Percentiles rank a stretch among this genome's conserved stretches.
phyloP scores from a whole-genome alignment of 2,888 invertebrate genomes.

The Pandemis corylana region DNA sequence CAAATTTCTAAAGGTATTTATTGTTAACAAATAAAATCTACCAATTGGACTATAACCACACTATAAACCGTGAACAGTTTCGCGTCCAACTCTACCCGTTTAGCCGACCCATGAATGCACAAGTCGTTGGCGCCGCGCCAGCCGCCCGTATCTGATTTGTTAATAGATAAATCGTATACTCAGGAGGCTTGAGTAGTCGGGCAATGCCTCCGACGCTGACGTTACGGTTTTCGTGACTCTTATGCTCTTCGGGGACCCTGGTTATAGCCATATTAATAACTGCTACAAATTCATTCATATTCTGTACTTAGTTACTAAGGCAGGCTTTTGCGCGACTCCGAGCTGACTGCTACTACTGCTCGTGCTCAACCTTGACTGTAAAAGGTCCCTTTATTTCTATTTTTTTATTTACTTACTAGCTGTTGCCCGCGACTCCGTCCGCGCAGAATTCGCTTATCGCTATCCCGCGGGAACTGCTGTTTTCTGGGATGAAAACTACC shows the following conservation, averaged over 20 bases:
- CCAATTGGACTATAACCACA: not conserved
- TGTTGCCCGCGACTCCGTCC: no score
- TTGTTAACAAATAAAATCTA: no score
- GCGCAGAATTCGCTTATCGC: no score
- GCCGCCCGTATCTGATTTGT: slow-evolving; percentile 59
- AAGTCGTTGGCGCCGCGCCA: slow-evolving; percentile 51
- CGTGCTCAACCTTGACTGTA: no score
- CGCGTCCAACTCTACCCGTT: slow-evolving; percentile 49
- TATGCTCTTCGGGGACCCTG: slow-evolving; percentile 14
- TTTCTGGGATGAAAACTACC: no score
- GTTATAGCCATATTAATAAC: not conserved
- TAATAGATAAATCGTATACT: slow-evolving; percentile 65
- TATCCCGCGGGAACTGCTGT: no score
- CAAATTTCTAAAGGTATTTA: no score
- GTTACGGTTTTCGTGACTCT: slow-evolving; percentile 18
- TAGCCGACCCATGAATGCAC: slow-evolving; percentile 58
- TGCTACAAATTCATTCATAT: not conserved
- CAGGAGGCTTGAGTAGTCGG: slow-evolving; percentile 6
- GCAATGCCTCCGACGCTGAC: slow-evolving; percentile 9
- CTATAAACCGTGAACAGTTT: slow-evolving; percentile 11
- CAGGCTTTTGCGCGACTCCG: no score
- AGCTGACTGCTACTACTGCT: no score
- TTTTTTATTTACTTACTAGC: no score
- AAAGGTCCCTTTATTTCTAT: no score
- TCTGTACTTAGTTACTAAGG: no score